Evolutionary conservation across 2,113 vertebrate genomes (phyloP).

Genomic region (Alaudala cheleensis): DNA sequence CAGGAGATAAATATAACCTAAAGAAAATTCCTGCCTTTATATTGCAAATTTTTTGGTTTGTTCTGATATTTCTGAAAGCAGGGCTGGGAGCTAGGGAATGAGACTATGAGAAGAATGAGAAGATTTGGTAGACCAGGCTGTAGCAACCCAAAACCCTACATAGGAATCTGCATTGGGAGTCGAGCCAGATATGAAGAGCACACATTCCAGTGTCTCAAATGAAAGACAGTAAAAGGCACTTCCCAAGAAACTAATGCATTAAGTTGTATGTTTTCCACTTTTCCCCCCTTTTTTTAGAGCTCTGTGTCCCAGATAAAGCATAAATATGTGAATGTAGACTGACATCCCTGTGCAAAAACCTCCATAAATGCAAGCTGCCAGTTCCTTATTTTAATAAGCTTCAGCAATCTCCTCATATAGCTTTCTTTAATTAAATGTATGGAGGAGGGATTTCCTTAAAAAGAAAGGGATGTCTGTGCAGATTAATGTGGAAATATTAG

Average conservation of each 20-base stretch:
- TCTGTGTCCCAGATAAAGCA: not conserved
- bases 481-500: not conserved
- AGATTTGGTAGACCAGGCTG: not conserved
- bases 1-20: not conserved
- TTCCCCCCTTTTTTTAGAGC: rapidly evolving
- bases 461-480: not conserved
- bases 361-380: not conserved
- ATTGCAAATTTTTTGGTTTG: not conserved
- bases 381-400: conserved; percentile 1
- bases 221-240: not conserved
- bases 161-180: not conserved
- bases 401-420: not conserved
- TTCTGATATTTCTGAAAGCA: not conserved
- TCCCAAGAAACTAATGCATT: not conserved
- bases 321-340: not conserved
- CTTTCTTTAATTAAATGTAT: conserved; percentile 35
- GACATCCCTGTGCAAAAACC: not conserved
- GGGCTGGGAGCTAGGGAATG: not conserved
- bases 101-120: not conserved
- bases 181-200: not conserved
- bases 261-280: not conserved
- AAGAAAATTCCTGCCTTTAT: not conserved
- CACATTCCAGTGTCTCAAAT: not conserved
- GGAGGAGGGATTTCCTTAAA: not conserved
- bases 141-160: not conserved